Conservation (phyloP, 2,888 invertebrate genomes). For the Eupithecia insigniata region DNA sequence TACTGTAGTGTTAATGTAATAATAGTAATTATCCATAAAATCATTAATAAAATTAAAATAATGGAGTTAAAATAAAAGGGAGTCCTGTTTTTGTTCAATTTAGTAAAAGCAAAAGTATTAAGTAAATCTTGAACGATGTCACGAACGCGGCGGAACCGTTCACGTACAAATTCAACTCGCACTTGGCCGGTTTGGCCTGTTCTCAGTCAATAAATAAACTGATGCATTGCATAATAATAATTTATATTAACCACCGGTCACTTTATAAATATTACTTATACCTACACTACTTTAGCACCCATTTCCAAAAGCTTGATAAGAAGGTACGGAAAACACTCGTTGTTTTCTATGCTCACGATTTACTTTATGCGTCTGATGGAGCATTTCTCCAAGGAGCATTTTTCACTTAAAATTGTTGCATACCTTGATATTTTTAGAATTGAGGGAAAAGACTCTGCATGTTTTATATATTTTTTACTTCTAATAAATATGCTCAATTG, state of each 20-base stretch:
- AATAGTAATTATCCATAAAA: too few relatives aligned
- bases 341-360: neutral
- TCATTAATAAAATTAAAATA: too few relatives aligned
- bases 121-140: too few relatives aligned
- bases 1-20: too few relatives aligned
- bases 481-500: neutral
- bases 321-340: neutral
- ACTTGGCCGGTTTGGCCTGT: neutral
- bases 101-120: too few relatives aligned
- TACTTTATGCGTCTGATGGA: neutral
- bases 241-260: neutral
- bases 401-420: conserved; percentile 1
- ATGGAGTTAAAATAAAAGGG: too few relatives aligned
- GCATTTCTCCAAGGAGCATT: neutral
- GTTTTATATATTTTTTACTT: neutral
- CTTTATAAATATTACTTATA: neutral
- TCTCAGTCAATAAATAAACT: neutral
- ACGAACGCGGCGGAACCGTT: neutral
- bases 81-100: too few relatives aligned
- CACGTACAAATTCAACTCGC: neutral
- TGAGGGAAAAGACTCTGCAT: neutral
- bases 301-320: neutral
- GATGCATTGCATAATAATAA: neutral
- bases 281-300: neutral
- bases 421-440: neutral